Percentiles rank a stretch among this genome's conserved stretches.
Conservation (phyloP, 2,113 vertebrate genomes). For the Entomyzon cyanotis region DNA sequence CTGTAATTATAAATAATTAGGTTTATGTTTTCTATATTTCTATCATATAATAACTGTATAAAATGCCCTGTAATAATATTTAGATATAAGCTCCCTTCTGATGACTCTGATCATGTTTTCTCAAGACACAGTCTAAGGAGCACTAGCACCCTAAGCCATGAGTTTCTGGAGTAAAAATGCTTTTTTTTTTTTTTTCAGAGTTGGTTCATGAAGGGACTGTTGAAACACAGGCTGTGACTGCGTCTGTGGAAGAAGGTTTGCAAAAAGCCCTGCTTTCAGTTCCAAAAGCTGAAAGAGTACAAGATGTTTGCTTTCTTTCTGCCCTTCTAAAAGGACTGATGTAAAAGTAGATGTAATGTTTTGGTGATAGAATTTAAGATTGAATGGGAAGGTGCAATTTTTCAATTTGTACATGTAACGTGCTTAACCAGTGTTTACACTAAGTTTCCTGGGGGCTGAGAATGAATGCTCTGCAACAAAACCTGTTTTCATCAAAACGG, state of each 20-base stretch:
- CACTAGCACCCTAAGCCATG: neutral
- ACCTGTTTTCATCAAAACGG: neutral
- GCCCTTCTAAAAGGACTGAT: neutral
- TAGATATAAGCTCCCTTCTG: neutral
- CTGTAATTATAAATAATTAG: neutral
- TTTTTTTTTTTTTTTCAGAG: conserved; percentile 31
- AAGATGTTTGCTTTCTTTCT: neutral
- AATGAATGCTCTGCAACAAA: neutral
- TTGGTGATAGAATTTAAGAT: neutral
- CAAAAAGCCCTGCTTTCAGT: neutral
- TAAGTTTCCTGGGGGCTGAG: neutral
- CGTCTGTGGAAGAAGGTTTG: conserved; percentile 51
- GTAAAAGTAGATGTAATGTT: neutral
- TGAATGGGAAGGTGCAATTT: neutral
- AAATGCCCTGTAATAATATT: neutral
- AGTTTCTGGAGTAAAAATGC: neutral
- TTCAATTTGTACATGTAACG: neutral
- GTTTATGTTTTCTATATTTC: neutral
- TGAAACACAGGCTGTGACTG: neutral
- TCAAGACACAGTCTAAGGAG: neutral
- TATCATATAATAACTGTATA: neutral
- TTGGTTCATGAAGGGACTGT: neutral
- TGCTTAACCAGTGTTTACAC: neutral
- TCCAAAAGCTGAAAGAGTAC: neutral
- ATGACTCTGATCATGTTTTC: neutral